These are phyloP conservation scores for Pammene aurita DNA, from an alignment of 2,888 invertebrate genomes.

Conservation along the genomic window DNA sequence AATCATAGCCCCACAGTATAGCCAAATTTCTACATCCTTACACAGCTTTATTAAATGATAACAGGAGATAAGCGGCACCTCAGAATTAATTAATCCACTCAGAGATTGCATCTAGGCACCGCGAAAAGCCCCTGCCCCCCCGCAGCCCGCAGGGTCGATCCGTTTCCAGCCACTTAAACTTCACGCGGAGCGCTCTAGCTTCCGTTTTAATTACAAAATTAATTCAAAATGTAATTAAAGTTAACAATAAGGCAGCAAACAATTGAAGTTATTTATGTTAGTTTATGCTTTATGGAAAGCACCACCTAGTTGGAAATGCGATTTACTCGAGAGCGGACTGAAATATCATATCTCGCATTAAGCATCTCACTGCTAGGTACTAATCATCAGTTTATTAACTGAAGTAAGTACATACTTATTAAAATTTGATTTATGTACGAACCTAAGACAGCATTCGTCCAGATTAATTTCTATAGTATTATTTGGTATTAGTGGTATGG, in stretches of 20 bases:
- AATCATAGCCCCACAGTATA: slow-evolving; percentile 53
- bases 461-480: too few relatives aligned
- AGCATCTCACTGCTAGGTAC: slow-evolving; percentile 2
- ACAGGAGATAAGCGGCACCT: slow-evolving; percentile 82
- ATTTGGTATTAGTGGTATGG: too few relatives aligned
- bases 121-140: slow-evolving; percentile 63
- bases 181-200: slow-evolving; percentile 83
- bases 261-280: slow-evolving; percentile 85
- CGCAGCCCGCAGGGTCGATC: slow-evolving; percentile 68
- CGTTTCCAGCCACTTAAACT: slow-evolving; percentile 84
- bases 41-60: slow-evolving; percentile 82
- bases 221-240: slow-evolving; percentile 85
- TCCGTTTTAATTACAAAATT: slow-evolving; percentile 85
- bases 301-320: slow-evolving; percentile 64
- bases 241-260: slow-evolving; percentile 84
- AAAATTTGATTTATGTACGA: too few relatives aligned
- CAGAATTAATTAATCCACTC: slow-evolving; percentile 84
- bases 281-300: slow-evolving; percentile 80
- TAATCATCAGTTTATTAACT: neutral
- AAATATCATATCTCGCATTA: slow-evolving; percentile 29
- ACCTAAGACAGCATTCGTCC: too few relatives aligned
- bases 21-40: slow-evolving; percentile 71
- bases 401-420: too few relatives aligned
- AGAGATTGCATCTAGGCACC: slow-evolving; percentile 80
- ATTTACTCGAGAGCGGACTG: slow-evolving; percentile 55